Evolutionary conservation across 1,140 invertebrate species (phyloP).

Genomic region (Drepana arcuata): DNA sequence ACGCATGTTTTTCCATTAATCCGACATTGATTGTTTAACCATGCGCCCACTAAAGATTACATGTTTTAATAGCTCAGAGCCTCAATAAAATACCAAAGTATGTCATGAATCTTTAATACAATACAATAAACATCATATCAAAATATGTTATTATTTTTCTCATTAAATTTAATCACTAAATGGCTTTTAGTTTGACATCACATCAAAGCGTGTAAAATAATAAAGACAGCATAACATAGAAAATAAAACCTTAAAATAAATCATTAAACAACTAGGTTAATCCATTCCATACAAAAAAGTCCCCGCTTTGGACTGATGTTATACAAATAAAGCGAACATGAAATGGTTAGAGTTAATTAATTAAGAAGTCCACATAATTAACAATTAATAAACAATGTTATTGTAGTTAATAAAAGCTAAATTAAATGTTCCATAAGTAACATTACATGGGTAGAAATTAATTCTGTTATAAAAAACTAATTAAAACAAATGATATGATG

Average conservation of each 20-base stretch:
- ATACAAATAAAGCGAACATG: conserved; percentile 18
- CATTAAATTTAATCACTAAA: too few relatives aligned
- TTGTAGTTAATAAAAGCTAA: conserved; percentile 33
- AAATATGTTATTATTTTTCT: neutral
- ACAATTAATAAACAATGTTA: conserved; percentile 25
- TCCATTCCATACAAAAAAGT: conserved; percentile 67
- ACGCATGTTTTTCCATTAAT: conserved; percentile 38
- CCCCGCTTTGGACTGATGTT: conserved; percentile 42
- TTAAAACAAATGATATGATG: conserved; percentile 74
- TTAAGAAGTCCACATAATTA: conserved; percentile 21
- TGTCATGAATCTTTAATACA: neutral
- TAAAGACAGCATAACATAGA: neutral
- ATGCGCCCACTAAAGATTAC: conserved; percentile 3
- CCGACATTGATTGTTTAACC: conserved; percentile 24
- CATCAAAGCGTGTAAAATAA: neutral
- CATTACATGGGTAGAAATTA: conserved; percentile 38
- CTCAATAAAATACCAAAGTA: neutral
- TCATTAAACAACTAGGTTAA: too few relatives aligned
- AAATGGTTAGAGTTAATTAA: conserved; percentile 26
- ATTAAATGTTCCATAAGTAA: conserved; percentile 34
- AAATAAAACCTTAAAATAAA: neutral
- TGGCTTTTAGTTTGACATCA: too few relatives aligned
- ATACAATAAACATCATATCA: neutral
- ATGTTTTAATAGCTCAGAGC: neutral
- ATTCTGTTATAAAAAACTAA: conserved; percentile 49